Conservation (phyloP, 2,113 vertebrate species). For the Bos javanicus region DNA sequence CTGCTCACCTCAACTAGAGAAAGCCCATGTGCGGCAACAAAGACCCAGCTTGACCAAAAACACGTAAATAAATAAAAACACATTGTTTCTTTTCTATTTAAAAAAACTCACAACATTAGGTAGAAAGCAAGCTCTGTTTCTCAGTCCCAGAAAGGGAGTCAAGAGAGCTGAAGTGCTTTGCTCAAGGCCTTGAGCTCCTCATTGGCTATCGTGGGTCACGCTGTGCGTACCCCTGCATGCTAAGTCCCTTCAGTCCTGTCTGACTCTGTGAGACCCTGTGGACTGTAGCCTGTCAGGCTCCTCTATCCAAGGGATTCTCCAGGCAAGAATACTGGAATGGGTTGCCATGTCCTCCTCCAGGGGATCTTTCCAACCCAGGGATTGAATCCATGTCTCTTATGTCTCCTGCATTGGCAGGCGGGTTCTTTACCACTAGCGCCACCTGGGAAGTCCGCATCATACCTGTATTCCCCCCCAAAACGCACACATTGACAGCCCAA, state of each 20-base stretch:
- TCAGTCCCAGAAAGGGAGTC: not conserved
- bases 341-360: not conserved
- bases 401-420: not conserved
- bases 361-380: not conserved
- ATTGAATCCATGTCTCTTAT: not conserved
- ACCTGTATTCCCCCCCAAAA: not conserved
- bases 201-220: accelerated
- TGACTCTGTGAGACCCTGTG: not conserved
- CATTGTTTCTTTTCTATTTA: not conserved
- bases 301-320: not conserved
- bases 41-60: not conserved
- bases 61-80: not conserved
- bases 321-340: not conserved
- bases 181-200: not conserved
- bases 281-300: not conserved
- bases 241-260: not conserved
- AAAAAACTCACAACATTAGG: not conserved
- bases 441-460: not conserved
- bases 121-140: accelerated
- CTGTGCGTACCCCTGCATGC: not conserved
- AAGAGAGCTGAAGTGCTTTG: not conserved
- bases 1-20: not conserved
- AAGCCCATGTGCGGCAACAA: not conserved
- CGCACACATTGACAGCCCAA: accelerated
- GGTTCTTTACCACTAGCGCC: not conserved